Conservation (phyloP, 1,140 invertebrate genomes). For the Hylaeus volcanicus region DNA sequence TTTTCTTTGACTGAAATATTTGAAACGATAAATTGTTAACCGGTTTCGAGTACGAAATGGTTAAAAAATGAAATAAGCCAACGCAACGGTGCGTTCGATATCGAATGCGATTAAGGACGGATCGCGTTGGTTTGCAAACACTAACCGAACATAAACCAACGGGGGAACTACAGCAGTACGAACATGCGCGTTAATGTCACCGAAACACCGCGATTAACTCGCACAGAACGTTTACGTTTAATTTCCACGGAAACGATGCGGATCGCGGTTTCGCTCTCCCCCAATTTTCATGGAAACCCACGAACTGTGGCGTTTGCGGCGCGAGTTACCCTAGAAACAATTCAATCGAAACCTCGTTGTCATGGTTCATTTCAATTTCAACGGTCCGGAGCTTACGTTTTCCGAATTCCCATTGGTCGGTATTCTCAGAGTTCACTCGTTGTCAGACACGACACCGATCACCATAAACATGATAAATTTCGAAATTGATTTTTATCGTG, state of each 20-base stretch:
- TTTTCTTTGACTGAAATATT: too few relatives aligned
- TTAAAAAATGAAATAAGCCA: too few relatives aligned
- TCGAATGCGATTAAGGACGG: neutral
- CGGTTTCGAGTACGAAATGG: too few relatives aligned
- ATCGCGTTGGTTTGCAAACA: neutral
- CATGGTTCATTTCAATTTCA: neutral
- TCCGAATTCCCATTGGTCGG: neutral
- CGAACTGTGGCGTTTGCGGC: neutral
- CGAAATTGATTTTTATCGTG: too few relatives aligned
- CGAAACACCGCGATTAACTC: conserved; percentile 8
- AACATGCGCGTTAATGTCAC: neutral
- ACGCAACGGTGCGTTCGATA: too few relatives aligned
- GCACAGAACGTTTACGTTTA: conserved; percentile 1
- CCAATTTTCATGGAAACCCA: conserved; percentile 11
- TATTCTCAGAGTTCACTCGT: neutral
- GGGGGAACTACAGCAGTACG: neutral
- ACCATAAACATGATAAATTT: too few relatives aligned
- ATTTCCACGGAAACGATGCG: conserved; percentile 9
- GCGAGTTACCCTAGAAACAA: neutral
- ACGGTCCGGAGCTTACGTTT: neutral
- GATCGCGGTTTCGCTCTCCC: neutral
- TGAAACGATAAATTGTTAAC: too few relatives aligned
- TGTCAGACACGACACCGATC: too few relatives aligned
- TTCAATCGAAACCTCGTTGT: neutral
- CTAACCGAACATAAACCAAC: neutral